These are phyloP conservation scores for Camponotus fellah DNA, from an alignment of 2,888 invertebrate genomes.

Conservation along the genomic window DNA sequence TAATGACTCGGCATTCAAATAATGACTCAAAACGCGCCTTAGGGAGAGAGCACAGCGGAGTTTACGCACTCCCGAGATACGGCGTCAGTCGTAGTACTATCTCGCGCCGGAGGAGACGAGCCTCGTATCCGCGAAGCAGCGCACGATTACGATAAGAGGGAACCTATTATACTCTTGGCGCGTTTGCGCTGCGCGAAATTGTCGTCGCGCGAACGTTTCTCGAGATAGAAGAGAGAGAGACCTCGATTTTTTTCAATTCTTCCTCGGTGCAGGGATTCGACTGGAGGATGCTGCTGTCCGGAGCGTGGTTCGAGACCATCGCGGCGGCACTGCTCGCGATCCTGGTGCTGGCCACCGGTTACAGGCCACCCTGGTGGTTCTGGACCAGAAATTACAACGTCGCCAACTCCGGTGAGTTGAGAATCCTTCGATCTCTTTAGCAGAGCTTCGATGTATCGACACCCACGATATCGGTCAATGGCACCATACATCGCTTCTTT, in stretches of 20 bases:
- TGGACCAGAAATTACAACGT: conserved; percentile 75
- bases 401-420: conserved; percentile 75
- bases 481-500: not conserved
- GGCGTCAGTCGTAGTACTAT: conserved; percentile 43
- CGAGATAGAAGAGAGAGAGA: not conserved
- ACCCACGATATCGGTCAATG: conserved; percentile 23
- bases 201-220: not conserved
- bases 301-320: conserved; percentile 82
- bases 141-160: conserved; percentile 33
- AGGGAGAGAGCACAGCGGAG: not conserved
- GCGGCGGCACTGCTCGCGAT: conserved; percentile 79
- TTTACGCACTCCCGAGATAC: conserved; percentile 31
- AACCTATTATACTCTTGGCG: conserved; percentile 39
- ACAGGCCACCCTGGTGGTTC: conserved; percentile 82
- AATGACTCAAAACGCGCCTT: conserved; percentile 28
- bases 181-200: conserved; percentile 14
- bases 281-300: conserved; percentile 77
- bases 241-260: not conserved
- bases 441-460: not conserved
- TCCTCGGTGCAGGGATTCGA: conserved; percentile 33
- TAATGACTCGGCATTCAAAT: conserved; percentile 6
- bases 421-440: not conserved
- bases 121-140: not conserved
- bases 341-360: conserved; percentile 80
- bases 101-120: conserved; percentile 20